Conservation (phyloP, 2,113 vertebrate genomes). For the Speoplatyrhinus poulsoni region DNA sequence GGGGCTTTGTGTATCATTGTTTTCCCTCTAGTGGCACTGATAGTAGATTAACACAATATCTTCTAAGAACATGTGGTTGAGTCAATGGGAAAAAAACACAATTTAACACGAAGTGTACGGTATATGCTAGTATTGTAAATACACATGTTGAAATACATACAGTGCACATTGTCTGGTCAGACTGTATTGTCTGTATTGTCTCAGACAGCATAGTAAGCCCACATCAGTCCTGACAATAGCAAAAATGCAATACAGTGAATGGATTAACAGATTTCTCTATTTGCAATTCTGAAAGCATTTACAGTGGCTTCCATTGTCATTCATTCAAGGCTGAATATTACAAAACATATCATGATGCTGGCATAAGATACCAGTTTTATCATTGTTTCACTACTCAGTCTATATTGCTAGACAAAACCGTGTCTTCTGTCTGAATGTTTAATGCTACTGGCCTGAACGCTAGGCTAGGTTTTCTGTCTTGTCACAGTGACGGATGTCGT, state of each 20-base stretch:
- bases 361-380: constrained; percentile 32
- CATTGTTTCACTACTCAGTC: constrained; percentile 46
- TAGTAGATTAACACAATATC: too few relatives aligned
- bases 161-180: constrained; percentile 31
- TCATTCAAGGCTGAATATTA: constrained; percentile 6
- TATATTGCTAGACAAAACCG: constrained; percentile 23
- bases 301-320: constrained; percentile 42
- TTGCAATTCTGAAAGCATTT: constrained; percentile 37
- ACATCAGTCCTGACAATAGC: constrained; percentile 23
- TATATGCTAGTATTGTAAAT: constrained; percentile 38
- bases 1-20: too few relatives aligned
- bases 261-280: constrained; percentile 41
- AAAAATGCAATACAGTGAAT: constrained; percentile 36
- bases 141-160: constrained; percentile 32
- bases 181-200: constrained; percentile 4
- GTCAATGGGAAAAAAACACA: background rate
- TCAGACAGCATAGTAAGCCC: constrained; percentile 44
- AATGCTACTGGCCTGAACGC: background rate
- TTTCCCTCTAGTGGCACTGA: too few relatives aligned
- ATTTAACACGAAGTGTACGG: constrained; percentile 1
- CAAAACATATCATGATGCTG: constrained; percentile 13
- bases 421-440: constrained; percentile 17
- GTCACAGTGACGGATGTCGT: constrained; percentile 17
- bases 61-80: background rate
- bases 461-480: constrained; percentile 3